Evolutionary conservation across 2,888 invertebrate species (phyloP), one percentile per base, ranked within the genome.

Genomic region (Acrobasis consociella): DNA sequence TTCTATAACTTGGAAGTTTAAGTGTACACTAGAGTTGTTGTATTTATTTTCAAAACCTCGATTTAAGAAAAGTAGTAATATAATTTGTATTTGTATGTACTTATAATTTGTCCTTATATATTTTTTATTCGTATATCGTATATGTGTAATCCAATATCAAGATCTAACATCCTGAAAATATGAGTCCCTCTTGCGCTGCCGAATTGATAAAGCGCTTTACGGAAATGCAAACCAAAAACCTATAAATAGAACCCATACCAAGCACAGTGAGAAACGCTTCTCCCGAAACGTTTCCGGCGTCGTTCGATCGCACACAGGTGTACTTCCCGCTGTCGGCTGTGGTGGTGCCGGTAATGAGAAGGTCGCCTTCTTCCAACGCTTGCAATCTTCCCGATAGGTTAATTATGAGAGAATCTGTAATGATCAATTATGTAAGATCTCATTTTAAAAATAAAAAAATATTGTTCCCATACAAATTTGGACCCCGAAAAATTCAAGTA

Each of bases 241-340:
- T 42, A 17, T 13, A 46, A 42, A 56, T n/a, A 42, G 9, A 56
- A 42, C 7, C 15, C 82, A 91, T 94, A 97, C 97, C 97, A 75
- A 97, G 91, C 65, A 99, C 97, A 71, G 94, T 94, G 64, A 99
- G 93, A 84, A 94, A 95, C 51, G 97, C 98, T 72, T 96, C 95
- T 63, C 96, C 98, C 71, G 95, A 94, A 39, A 97, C 96, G 69
- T 95, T 95, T 51, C 99, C 99, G 61, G 97, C 97, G 86, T 97
- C 97, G 83, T 99, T 99, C 60, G 96, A 94, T 66, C 98, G 94
- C 56, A 96, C 93, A 85, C 99, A 99, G 10, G 96, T 96, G 86
- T 99, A 99, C 81, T 96, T 95, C 37, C 98, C 99, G 66, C 96
- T 96, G 86, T 99, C 98, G 37, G 94, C 93, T 69, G 96, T 94